These are phyloP conservation scores for Mallotus villosus DNA, from an alignment of 2,797 vertebrate species.

Conservation along the genomic window DNA sequence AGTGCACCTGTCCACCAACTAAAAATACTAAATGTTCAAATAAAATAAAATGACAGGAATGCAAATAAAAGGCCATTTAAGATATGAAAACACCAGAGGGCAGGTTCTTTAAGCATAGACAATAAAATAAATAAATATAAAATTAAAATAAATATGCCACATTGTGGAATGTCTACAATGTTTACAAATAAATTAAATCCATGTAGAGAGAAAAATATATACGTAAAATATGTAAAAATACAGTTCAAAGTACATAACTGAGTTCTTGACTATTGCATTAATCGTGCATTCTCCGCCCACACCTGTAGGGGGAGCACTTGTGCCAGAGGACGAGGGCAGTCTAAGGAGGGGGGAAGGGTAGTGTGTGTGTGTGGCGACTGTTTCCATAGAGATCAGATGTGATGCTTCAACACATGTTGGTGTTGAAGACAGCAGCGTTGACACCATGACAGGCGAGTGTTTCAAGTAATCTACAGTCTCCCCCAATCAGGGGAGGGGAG, in stretches of 20 bases:
- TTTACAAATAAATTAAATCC: slow-evolving; percentile 90
- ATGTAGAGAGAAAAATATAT: slow-evolving; percentile 71
- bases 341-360: neutral
- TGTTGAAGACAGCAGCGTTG: slow-evolving; percentile 84
- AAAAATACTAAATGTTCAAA: slow-evolving; percentile 69
- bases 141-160: slow-evolving; percentile 63
- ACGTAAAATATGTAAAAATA: slow-evolving; percentile 57
- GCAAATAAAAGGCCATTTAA: slow-evolving; percentile 74
- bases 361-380: slow-evolving; percentile 34
- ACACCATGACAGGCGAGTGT: slow-evolving; percentile 72
- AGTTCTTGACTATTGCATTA: slow-evolving; percentile 94
- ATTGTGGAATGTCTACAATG: slow-evolving; percentile 84
- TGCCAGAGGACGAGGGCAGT: neutral
- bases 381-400: slow-evolving; percentile 80
- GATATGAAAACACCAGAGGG: slow-evolving; percentile 64
- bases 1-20: slow-evolving; percentile 80
- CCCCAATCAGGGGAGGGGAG: slow-evolving; percentile 21
- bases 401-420: slow-evolving; percentile 79
- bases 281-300: slow-evolving; percentile 91
- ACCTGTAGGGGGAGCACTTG: slow-evolving; percentile 53
- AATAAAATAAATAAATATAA: slow-evolving; percentile 98
- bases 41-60: slow-evolving; percentile 82
- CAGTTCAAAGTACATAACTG: slow-evolving; percentile 47
- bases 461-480: slow-evolving; percentile 88
- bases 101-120: slow-evolving; percentile 73